Percentiles rank a stretch among this genome's conserved stretches.
These are phyloP conservation scores for Pollenia angustigena DNA, from an alignment of 2,888 invertebrate species.

Conservation along the genomic window DNA sequence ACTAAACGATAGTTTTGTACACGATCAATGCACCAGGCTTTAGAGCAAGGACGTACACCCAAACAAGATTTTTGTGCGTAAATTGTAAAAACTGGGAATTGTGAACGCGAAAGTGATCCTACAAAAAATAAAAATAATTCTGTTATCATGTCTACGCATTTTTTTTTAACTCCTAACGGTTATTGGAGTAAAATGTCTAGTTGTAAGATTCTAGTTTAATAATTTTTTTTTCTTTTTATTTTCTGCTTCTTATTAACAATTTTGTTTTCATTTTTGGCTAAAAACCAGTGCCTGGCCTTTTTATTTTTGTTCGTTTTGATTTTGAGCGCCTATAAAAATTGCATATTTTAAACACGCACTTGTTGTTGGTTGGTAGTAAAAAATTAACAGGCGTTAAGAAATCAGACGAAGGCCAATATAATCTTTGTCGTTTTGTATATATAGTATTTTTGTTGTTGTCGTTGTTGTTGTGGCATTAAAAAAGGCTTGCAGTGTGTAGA, in stretches of 20 bases:
- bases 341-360: slow-evolving; percentile 73
- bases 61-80: slow-evolving; percentile 98
- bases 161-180: slow-evolving; percentile 52
- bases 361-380: slow-evolving; percentile 72
- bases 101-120: slow-evolving; percentile 96
- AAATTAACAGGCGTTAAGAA: slow-evolving; percentile 74
- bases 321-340: slow-evolving; percentile 44
- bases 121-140: slow-evolving; percentile 77
- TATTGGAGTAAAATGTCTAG: too few relatives aligned
- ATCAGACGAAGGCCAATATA: slow-evolving; percentile 71
- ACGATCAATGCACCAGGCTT: slow-evolving; percentile 97
- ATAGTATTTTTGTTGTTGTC: slow-evolving; percentile 5
- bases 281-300: slow-evolving; percentile 46
- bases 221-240: slow-evolving; percentile 2
- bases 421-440: slow-evolving; percentile 58
- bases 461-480: slow-evolving; percentile 36
- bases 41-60: slow-evolving; percentile 94
- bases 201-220: slow-evolving; percentile 57
- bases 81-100: slow-evolving; percentile 97
- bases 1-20: slow-evolving; percentile 94
- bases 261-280: slow-evolving; percentile 25
- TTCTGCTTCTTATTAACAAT: too few relatives aligned
- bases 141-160: slow-evolving; percentile 47
- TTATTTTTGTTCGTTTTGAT: slow-evolving; percentile 4
- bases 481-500: slow-evolving; percentile 63